These are phyloP conservation scores for Calliopsis andreniformis DNA, from an alignment of 1,140 invertebrate genomes.

Conservation along the genomic window DNA sequence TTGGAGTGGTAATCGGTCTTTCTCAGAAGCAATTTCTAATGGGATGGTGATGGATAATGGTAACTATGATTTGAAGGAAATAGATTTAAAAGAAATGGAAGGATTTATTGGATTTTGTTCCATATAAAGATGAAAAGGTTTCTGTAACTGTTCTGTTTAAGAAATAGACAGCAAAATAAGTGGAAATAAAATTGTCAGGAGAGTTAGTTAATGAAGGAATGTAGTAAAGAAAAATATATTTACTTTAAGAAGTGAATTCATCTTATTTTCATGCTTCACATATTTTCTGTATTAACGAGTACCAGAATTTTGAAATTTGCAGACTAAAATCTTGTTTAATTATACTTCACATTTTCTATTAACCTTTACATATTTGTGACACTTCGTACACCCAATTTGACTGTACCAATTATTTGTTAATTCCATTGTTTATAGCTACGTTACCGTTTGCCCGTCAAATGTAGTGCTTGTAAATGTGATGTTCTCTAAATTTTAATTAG, in stretches of 20 bases:
- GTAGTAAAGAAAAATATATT: too few relatives aligned
- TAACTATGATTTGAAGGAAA: background rate
- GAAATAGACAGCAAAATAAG: too few relatives aligned
- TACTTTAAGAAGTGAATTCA: too few relatives aligned
- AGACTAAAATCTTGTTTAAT: background rate
- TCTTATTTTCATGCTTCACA: too few relatives aligned
- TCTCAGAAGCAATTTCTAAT: background rate
- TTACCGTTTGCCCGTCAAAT: too few relatives aligned
- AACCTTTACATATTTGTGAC: background rate
- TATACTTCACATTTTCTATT: background rate
- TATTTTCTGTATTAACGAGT: background rate
- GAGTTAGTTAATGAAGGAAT: background rate
- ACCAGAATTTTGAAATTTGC: constrained; percentile 10
- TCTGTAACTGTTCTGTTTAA: too few relatives aligned
- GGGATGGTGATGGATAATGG: background rate
- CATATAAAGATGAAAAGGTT: too few relatives aligned
- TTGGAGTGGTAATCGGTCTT: too few relatives aligned
- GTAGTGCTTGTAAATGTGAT: too few relatives aligned
- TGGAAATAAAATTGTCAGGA: background rate
- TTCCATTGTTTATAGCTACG: too few relatives aligned
- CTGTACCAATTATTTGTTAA: background rate
- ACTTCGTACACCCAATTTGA: background rate
- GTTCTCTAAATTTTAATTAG: too few relatives aligned
- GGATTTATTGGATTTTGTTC: too few relatives aligned
- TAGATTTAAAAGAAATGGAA: background rate